Conservation (phyloP, 2,113 vertebrate genomes). For the Cepphus grylle region DNA sequence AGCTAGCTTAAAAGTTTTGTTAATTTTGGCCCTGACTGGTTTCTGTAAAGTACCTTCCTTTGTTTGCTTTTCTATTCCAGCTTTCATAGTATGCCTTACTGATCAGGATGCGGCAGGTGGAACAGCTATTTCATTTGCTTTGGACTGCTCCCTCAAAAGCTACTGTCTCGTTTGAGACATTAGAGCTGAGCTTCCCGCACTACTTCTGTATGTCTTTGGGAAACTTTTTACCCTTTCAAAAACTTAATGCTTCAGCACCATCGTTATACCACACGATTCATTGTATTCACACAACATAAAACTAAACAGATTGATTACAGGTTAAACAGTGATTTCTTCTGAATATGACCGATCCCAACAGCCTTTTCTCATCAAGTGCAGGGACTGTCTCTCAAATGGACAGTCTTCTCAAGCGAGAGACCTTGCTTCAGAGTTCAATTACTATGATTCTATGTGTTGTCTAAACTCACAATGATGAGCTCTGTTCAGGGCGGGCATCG, state of each 20-base stretch:
- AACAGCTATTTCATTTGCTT: neutral
- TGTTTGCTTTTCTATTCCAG: neutral
- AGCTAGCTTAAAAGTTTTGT: neutral
- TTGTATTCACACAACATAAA: neutral
- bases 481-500: neutral
- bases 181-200: neutral
- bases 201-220: neutral
- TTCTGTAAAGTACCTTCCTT: neutral
- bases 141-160: neutral
- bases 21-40: neutral
- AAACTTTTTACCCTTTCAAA: neutral
- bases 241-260: neutral
- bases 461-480: neutral
- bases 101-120: neutral
- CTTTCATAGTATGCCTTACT: neutral
- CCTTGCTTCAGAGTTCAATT: neutral
- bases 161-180: neutral
- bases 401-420: neutral
- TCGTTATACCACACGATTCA: fast-evolving
- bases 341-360: neutral
- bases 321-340: neutral
- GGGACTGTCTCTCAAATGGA: neutral
- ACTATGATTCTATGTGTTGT: neutral
- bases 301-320: neutral
- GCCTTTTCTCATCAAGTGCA: neutral